Percentiles rank a stretch among this genome's conserved stretches.
These are phyloP conservation scores for Megaceryle torquata DNA, from an alignment of 2,113 vertebrate genomes.

Conservation along the genomic window DNA sequence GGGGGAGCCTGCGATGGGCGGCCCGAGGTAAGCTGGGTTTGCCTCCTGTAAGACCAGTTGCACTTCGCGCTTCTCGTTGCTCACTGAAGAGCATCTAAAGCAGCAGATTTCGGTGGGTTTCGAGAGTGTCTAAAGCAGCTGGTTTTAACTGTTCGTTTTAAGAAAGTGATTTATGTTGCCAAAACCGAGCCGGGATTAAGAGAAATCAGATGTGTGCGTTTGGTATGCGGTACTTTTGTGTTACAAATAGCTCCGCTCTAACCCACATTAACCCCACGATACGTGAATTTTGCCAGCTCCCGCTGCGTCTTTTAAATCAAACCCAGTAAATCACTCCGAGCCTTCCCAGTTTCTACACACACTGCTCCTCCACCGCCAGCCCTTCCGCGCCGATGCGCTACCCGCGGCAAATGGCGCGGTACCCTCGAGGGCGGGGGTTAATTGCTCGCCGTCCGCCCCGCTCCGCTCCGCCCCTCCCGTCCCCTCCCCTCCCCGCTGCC, in stretches of 20 bases:
- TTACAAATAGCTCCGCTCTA: conserved; percentile 80
- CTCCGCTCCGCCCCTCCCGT: too few relatives aligned
- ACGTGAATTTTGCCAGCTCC: conserved; percentile 79
- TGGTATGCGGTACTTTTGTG: conserved; percentile 77
- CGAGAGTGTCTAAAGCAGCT: conserved; percentile 25
- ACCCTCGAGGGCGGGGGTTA: too few relatives aligned
- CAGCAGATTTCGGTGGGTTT: conserved; percentile 6
- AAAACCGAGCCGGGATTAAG: conserved; percentile 78
- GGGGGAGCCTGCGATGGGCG: accelerated
- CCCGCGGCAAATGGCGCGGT: too few relatives aligned
- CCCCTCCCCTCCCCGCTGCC: too few relatives aligned
- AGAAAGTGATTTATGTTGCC: conserved; percentile 70
- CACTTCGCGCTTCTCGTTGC: not conserved
- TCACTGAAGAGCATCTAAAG: not conserved
- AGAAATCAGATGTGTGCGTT: conserved; percentile 82
- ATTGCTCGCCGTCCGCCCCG: not conserved
- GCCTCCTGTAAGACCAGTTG: not conserved
- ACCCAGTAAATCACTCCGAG: conserved; percentile 68
- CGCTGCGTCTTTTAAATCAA: conserved; percentile 76
- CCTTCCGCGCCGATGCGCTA: too few relatives aligned
- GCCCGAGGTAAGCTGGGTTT: not conserved
- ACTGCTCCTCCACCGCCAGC: not conserved
- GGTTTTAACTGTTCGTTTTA: conserved; percentile 62
- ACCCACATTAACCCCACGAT: conserved; percentile 82
- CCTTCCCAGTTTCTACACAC: not conserved